Percentiles rank a stretch among this genome's conserved stretches.
Evolutionary conservation across 2,888 invertebrate species (phyloP).

Genomic region (Hemaris fuciformis): DNA sequence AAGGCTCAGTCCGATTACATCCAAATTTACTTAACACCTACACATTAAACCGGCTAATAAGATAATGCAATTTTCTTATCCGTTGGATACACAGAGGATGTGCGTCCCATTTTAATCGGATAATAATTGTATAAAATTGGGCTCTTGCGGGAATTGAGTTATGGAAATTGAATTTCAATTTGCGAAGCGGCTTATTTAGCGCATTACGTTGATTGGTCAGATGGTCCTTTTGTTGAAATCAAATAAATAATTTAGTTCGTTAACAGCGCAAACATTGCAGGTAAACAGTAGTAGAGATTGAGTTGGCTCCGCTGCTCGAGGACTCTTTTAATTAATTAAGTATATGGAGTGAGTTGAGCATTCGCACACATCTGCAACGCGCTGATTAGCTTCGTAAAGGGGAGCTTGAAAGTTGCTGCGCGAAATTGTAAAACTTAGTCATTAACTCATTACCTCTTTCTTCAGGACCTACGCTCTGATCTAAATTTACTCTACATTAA

Average conservation of each 20-base stretch:
- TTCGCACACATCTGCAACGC: conserved; percentile 46
- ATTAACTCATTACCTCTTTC: conserved; percentile 24
- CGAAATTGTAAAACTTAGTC: conserved; percentile 34
- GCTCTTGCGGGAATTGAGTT: conserved; percentile 65
- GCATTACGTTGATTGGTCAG: conserved; percentile 49
- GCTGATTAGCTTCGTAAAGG: conserved; percentile 47
- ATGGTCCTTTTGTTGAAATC: conserved; percentile 25
- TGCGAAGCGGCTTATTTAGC: conserved; percentile 46
- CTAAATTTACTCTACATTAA: neutral
- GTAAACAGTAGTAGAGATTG: conserved; percentile 56
- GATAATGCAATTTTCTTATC: conserved; percentile 75
- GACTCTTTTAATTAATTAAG: conserved; percentile 77
- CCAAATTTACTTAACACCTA: conserved; percentile 82
- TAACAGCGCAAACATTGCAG: conserved; percentile 67
- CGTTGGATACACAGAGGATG: conserved; percentile 41
- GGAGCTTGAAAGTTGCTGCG: conserved; percentile 32
- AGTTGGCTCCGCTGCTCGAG: conserved; percentile 47
- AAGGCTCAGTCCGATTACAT: conserved; percentile 79
- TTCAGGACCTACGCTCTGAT: neutral
- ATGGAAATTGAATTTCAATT: conserved; percentile 64
- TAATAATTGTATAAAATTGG: conserved; percentile 62
- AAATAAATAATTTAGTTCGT: conserved; percentile 62
- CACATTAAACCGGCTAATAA: conserved; percentile 74
- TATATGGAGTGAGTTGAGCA: conserved; percentile 59
- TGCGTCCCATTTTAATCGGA: conserved; percentile 68